Base-by-base conservation (phyloP, 2,888 invertebrate species). In the Chamaedrilus cognettii region DNA sequence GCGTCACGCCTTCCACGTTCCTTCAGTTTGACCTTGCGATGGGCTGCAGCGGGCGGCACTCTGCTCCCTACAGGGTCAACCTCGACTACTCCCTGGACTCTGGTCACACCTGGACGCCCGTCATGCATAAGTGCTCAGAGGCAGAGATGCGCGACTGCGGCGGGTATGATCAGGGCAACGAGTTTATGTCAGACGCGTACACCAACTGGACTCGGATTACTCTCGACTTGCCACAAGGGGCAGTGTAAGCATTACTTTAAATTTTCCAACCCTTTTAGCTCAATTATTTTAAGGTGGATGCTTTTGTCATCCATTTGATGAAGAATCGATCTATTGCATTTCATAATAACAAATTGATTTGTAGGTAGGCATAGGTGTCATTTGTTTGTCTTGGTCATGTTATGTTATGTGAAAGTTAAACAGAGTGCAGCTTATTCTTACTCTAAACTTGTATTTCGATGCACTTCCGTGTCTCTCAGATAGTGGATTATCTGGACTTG, bases 1-100 rank as follows among this genome's bases (percentile, higher is more conserved):
- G 80, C 51, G 79, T 83, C 31, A 79, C 77, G 1, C 79, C 81
- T 1, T 78, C 82, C 2, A 81, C 83, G 0, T 83, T 85, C 71
- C 77, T 85, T 0, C 85, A 85, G 77, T 85, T 85, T 74, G 82
- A 85, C 74, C 77, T 85, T 28, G 81, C 80, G 34, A 79, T 84
- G 78, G 82, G 79, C 2, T 84, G 84, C 71, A 79, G 79, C 49
- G 79, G 80, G 1, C 73, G 79, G 19, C 79, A 77, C 60, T 73
- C 76, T 35, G 75, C 77, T 1, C 72, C 79, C 34, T 82, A 80
- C 72, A 75, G 74, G 51, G 79, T 84, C 19, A 76, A 74, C 67
- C 74, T 85, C 55, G 80, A 85, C 67, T 85, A 81, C 71, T 85
- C 85, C 0, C 77, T 78, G 0, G 81, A 85, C 72, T 79, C 78